Evolutionary conservation across 2,888 invertebrate genomes (phyloP).

Genomic region (Drosophila antonietae): DNA sequence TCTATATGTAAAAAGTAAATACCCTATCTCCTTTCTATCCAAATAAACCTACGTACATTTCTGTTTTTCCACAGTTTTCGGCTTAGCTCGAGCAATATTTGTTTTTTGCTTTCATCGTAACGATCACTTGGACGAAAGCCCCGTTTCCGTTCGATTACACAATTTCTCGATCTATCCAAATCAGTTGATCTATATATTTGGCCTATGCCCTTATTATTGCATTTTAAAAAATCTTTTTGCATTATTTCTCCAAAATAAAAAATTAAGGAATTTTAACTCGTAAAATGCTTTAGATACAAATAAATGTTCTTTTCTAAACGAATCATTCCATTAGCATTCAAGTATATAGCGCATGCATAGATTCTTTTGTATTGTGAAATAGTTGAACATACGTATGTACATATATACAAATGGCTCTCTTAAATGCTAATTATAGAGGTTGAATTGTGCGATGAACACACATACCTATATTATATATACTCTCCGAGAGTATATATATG

Average conservation of each 20-base stretch:
- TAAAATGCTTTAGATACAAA: slow-evolving; percentile 30
- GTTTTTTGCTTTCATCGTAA: slow-evolving; percentile 90
- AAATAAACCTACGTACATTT: slow-evolving; percentile 85
- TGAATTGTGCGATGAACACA: slow-evolving; percentile 3
- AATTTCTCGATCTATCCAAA: slow-evolving; percentile 80
- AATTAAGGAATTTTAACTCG: slow-evolving; percentile 5
- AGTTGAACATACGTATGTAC: slow-evolving; percentile 1
- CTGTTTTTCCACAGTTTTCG: slow-evolving; percentile 89
- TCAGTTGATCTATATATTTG: slow-evolving; percentile 9
- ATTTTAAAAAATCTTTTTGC: slow-evolving; percentile 38
- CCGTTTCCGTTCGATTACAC: slow-evolving; percentile 89
- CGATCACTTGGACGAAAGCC: slow-evolving; percentile 95
- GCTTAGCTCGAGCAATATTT: slow-evolving; percentile 92
- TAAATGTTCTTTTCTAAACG: slow-evolving; percentile 29
- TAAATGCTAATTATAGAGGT: slow-evolving; percentile 61
- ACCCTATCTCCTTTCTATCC: neutral
- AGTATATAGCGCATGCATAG: neutral
- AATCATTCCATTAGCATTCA: slow-evolving; percentile 19
- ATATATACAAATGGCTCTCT: slow-evolving; percentile 24
- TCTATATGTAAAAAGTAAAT: neutral
- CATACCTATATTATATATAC: slow-evolving; percentile 3
- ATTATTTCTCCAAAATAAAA: slow-evolving; percentile 17
- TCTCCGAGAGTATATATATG: slow-evolving; percentile 1
- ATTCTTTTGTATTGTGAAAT: slow-evolving; percentile 3
- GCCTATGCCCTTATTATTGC: slow-evolving; percentile 10